A percentile compares a stretch with the other conserved stretches of the same genome.
Evolutionary conservation across 2,113 vertebrate genomes (phyloP).

Genomic region (Apus apus): DNA sequence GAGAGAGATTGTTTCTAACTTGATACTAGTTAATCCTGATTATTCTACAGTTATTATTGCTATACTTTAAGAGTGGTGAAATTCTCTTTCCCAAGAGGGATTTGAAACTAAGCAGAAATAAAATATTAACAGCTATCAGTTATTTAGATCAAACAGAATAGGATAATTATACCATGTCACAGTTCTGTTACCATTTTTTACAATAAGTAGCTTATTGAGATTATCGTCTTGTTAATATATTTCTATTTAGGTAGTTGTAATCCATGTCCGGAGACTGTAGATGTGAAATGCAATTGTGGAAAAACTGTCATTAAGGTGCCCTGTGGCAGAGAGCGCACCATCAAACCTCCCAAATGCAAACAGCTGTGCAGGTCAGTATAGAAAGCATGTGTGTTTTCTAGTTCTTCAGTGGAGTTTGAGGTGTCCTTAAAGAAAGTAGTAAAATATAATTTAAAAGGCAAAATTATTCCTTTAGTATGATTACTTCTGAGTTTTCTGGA

Average conservation of each 20-base stretch:
- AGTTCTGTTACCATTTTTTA: neutral
- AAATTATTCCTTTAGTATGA: neutral
- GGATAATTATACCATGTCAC: neutral
- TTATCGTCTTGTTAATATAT: neutral
- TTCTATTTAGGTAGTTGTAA: constrained; percentile 85
- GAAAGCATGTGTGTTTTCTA: neutral
- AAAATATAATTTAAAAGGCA: neutral
- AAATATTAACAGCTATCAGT: neutral
- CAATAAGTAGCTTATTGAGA: neutral
- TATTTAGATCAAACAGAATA: neutral
- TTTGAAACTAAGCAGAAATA: neutral
- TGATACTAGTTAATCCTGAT: neutral
- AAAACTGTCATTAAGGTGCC: constrained; percentile 82
- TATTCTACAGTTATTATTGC: neutral
- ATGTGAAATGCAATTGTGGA: constrained; percentile 85
- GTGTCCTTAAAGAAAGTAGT: neutral
- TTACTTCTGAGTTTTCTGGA: neutral
- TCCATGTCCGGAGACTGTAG: constrained; percentile 85
- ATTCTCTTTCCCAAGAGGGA: neutral
- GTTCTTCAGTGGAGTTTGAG: neutral
- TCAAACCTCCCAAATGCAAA: constrained; percentile 85
- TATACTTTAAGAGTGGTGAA: neutral
- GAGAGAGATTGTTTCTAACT: neutral
- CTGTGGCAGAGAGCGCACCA: constrained; percentile 87
- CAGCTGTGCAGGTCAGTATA: constrained; percentile 83